These are phyloP conservation scores for Xiphophorus hellerii DNA, from an alignment of 2,113 vertebrate species.

Conservation along the genomic window DNA sequence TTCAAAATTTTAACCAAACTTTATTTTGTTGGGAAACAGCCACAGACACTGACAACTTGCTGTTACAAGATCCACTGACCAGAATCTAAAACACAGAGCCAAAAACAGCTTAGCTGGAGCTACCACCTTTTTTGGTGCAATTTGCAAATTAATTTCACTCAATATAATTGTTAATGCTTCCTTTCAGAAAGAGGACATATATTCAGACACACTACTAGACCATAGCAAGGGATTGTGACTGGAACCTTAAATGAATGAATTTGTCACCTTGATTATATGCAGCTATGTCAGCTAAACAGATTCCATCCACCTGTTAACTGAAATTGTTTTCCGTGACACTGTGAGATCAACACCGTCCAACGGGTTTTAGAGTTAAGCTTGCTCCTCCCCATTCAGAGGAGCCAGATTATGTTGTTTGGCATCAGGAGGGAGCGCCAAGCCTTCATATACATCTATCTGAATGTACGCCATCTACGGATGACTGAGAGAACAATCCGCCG, in stretches of 20 bases:
- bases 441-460: slow-evolving; percentile 29
- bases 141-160: slow-evolving; percentile 24
- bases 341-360: slow-evolving; percentile 12
- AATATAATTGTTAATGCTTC: background rate
- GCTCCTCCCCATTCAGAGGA: slow-evolving; percentile 25
- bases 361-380: slow-evolving; percentile 29
- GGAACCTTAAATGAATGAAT: background rate
- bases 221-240: background rate
- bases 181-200: background rate
- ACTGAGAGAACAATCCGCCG: slow-evolving; percentile 26
- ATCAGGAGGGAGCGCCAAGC: slow-evolving; percentile 18
- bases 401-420: slow-evolving; percentile 46
- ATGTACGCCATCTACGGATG: slow-evolving; percentile 26
- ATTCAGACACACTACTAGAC: background rate
- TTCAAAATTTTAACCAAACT: slow-evolving; percentile 4
- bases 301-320: slow-evolving; percentile 26
- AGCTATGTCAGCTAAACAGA: slow-evolving; percentile 10
- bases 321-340: slow-evolving; percentile 16
- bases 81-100: background rate
- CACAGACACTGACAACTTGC: too few species aligned
- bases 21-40: too few species aligned
- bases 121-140: background rate
- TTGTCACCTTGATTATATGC: background rate
- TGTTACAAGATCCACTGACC: slow-evolving; percentile 29
- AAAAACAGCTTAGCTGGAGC: too few species aligned